A percentile compares a stretch with the other conserved stretches of the same genome.
phyloP scores from a whole-genome alignment of 2,797 vertebrate species.

The Tapirus indicus region DNA sequence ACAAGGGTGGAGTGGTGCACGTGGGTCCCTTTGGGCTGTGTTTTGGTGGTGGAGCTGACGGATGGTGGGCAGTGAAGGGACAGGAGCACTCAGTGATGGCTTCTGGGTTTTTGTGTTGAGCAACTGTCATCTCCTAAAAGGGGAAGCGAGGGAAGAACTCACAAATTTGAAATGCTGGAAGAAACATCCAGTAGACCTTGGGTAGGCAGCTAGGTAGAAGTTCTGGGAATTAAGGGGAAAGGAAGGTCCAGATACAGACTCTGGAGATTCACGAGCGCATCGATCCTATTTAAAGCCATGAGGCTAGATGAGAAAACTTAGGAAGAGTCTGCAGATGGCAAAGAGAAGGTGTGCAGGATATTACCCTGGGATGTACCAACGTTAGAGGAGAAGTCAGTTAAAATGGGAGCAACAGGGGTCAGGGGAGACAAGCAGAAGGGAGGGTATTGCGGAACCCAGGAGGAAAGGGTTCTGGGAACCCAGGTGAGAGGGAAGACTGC shows the following conservation, averaged over 20 bases:
- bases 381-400: not conserved
- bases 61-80: not conserved
- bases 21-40: not conserved
- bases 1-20: not conserved
- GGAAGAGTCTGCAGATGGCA: not conserved
- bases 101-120: not conserved
- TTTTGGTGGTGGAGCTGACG: rapidly evolving
- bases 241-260: no score
- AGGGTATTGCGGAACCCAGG: not conserved
- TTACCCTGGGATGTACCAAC: not conserved
- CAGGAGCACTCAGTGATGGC: not conserved
- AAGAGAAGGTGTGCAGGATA: not conserved
- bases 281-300: not conserved
- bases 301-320: not conserved
- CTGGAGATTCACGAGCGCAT: not conserved
- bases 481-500: not conserved
- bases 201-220: not conserved
- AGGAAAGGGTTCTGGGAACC: not conserved
- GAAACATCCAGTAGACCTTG: not conserved
- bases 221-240: not conserved
- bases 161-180: not conserved
- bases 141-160: not conserved
- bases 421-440: not conserved
- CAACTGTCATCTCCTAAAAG: no score
- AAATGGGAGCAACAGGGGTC: not conserved